A percentile compares a stretch with the other conserved stretches of the same genome.
These are phyloP conservation scores for Drosophila barbarae DNA, from an alignment of 2,888 invertebrate species.

Conservation along the genomic window DNA sequence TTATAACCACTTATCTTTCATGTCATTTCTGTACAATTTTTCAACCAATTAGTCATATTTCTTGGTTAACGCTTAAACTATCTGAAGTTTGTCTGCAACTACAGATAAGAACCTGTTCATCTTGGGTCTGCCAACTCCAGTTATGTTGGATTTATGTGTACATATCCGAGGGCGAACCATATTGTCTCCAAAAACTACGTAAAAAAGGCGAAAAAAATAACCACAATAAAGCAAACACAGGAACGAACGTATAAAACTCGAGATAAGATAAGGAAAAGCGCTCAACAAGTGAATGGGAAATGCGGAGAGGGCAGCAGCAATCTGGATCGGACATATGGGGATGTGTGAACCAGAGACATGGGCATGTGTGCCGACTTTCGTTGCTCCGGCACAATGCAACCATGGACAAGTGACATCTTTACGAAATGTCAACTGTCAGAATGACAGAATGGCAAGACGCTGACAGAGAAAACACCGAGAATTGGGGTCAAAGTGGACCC, in stretches of 20 bases:
- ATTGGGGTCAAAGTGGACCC: constrained; percentile 55
- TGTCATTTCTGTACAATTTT: not conserved
- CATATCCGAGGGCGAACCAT: constrained; percentile 9
- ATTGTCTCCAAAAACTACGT: constrained; percentile 25
- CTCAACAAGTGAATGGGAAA: constrained; percentile 68
- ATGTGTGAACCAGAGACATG: constrained; percentile 8
- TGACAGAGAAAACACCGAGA: constrained; percentile 34
- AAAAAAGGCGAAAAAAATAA: constrained; percentile 34
- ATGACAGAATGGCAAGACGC: constrained; percentile 11
- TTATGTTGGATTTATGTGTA: constrained; percentile 25
- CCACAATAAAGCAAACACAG: constrained; percentile 55
- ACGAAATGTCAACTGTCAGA: constrained; percentile 66
- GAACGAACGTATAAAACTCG: constrained; percentile 51
- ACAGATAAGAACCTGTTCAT: constrained; percentile 37
- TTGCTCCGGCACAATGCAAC: constrained; percentile 49
- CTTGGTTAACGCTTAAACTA: constrained; percentile 12
- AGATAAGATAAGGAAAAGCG: constrained; percentile 67
- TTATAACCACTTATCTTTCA: not conserved
- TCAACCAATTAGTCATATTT: constrained; percentile 19
- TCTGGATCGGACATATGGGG: constrained; percentile 27
- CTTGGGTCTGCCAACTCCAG: constrained; percentile 7
- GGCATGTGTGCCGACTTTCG: constrained; percentile 11
- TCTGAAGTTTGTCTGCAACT: constrained; percentile 9
- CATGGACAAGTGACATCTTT: constrained; percentile 53
- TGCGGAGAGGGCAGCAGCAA: constrained; percentile 9